Percentiles rank a stretch among this genome's conserved stretches.
Conservation (phyloP, 2,113 vertebrate species). For the Bostrychus sinensis region DNA sequence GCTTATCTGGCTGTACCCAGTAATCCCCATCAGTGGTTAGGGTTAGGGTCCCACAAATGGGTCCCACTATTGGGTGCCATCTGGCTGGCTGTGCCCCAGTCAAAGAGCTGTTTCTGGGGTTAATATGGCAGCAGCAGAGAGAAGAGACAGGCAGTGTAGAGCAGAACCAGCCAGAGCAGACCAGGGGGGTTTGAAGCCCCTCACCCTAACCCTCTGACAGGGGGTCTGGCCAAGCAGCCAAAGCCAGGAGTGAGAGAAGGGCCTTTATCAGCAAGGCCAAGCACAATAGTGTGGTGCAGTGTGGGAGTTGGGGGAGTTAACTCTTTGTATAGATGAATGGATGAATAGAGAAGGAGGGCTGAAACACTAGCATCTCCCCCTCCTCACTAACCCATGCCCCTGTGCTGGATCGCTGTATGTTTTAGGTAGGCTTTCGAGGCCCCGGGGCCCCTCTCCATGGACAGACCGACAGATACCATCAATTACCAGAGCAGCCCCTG, state of each 20-base stretch:
- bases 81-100: conserved; percentile 70
- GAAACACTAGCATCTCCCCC: conserved; percentile 81
- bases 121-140: conserved; percentile 57
- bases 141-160: conserved; percentile 36
- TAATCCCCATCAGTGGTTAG: conserved; percentile 55
- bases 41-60: too few species aligned
- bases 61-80: too few species aligned
- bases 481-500: conserved; percentile 76
- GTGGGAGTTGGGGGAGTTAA: conserved; percentile 78
- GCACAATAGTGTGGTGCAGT: conserved; percentile 72
- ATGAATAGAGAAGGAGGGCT: conserved; percentile 79
- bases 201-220: conserved; percentile 57
- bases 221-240: conserved; percentile 56
- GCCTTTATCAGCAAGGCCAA: conserved; percentile 62
- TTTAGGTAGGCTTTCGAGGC: conserved; percentile 69
- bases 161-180: conserved; percentile 49
- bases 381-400: conserved; percentile 44
- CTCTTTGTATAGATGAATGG: conserved; percentile 77
- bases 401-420: conserved; percentile 75
- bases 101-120: conserved; percentile 63
- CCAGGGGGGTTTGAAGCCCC: conserved; percentile 64
- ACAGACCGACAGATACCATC: conserved; percentile 80
- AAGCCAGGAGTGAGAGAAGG: conserved; percentile 57
- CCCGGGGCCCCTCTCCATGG: conserved; percentile 66
- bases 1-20: conserved; percentile 60